A percentile compares a stretch with the other conserved stretches of the same genome.
phyloP scores from a whole-genome alignment of 2,888 invertebrate species.

The Taphrorychus bicolor region DNA sequence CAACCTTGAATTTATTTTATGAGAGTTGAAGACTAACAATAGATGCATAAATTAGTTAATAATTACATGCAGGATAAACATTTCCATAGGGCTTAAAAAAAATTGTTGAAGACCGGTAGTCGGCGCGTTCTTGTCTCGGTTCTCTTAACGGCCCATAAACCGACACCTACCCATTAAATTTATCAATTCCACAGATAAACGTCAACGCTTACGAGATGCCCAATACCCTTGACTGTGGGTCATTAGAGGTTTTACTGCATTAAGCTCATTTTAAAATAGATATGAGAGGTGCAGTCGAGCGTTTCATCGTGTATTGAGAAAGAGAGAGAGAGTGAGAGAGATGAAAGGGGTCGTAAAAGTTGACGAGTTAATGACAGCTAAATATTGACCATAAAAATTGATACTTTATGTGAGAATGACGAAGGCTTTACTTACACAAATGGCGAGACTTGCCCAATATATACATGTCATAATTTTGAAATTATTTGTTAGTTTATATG shows the following conservation, averaged over 20 bases:
- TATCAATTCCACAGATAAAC: constrained; percentile 13
- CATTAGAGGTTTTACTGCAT: constrained; percentile 11
- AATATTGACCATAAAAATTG: constrained; percentile 10
- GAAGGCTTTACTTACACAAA: neutral
- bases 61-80: neutral
- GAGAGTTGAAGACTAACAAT: neutral
- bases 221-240: constrained; percentile 4
- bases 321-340: too few relatives aligned
- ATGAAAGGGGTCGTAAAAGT: constrained; percentile 16
- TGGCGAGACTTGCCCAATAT: neutral
- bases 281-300: neutral
- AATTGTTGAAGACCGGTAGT: constrained; percentile 11
- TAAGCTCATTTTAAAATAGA: constrained; percentile 14
- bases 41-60: neutral
- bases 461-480: neutral
- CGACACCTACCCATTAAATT: constrained; percentile 14
- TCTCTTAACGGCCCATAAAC: constrained; percentile 16
- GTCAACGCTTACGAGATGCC: constrained; percentile 9
- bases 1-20: constrained; percentile 16
- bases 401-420: neutral
- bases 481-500: neutral
- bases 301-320: constrained; percentile 3
- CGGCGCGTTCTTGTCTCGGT: neutral
- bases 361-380: constrained; percentile 10
- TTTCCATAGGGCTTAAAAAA: neutral